Base-by-base conservation (phyloP, 2,888 invertebrate genomes). In the Crematogaster levior region DNA sequence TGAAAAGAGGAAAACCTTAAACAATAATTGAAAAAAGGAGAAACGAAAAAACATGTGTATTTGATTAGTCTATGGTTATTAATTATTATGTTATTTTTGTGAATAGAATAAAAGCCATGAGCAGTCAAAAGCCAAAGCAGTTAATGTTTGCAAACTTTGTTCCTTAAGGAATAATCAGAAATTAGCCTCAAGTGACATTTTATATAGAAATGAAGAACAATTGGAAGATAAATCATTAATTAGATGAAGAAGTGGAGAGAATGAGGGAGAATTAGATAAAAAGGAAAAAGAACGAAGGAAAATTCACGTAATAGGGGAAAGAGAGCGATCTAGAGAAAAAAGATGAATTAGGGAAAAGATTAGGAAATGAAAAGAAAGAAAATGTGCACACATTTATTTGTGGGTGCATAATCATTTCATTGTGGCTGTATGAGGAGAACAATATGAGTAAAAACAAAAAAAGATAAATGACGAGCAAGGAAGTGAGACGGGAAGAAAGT, bases 11-110 rank as follows among this genome's bases (percentile, higher is more conserved):
- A 72, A 81, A 80, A 73, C n/a, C n/a, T 74, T 66, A 60, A 30
- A 46, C 27, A 34, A 58, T 21, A 74, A 68, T 63, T 70, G 82
- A 48, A 81, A 81, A 63, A 12, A 61, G 27, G 27, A 48, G 51
- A 65, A 21, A 61, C 48, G 68, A 65, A 60, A 37, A 79, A 79
- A 83, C 58, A 73, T 30, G 68, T 58, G 61, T 80, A 80, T 88
- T 87, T 72, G 65, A 88, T 87, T 86, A 82, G 63, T 81, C 79
- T 60, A 53, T 46, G 51, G n/a, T 58, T 80, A 85, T 74, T 87
- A 86, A 90, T 86, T 88, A 85, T 81, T n/a, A n/a, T n/a, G 68
- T 82, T 84, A 84, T 85, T 89, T 87, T 84, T 86, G 68, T 83
- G 79, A 83, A 82, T 81, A 72, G 21, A 66, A 40, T 40, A 40